Percentiles rank a stretch among this genome's conserved stretches.
Evolutionary conservation across 2,888 invertebrate species (phyloP).

Genomic region (Antheraea yamamai): DNA sequence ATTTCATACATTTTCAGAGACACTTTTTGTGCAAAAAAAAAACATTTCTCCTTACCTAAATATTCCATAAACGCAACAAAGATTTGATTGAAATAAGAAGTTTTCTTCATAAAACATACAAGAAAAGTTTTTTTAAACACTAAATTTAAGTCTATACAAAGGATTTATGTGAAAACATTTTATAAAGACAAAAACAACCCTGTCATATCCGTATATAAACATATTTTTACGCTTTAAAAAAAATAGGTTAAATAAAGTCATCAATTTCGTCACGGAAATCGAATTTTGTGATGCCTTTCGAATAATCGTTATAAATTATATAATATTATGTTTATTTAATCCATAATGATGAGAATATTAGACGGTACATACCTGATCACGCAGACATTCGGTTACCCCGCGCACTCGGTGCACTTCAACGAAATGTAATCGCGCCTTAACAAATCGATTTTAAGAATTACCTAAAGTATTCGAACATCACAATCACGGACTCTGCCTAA

Average conservation of each 20-base stretch:
- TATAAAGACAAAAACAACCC: constrained; percentile 62
- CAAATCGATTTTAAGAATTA: constrained; percentile 50
- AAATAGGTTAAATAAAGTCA: neutral
- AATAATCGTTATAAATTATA: neutral
- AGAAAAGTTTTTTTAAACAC: constrained; percentile 34
- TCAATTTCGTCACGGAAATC: neutral
- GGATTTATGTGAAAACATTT: neutral
- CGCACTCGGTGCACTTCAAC: constrained; percentile 70
- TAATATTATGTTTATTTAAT: neutral
- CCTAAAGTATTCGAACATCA: constrained; percentile 55
- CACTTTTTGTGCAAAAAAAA: too few relatives aligned
- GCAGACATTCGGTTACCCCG: constrained; percentile 54
- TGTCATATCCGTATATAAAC: constrained; percentile 56
- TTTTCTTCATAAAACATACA: too few relatives aligned
- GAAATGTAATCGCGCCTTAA: constrained; percentile 58
- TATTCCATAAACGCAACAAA: neutral
- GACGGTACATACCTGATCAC: constrained; percentile 69
- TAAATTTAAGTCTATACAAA: constrained; percentile 31
- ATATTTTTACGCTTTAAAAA: neutral
- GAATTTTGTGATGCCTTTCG: neutral
- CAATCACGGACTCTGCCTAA: constrained; percentile 57
- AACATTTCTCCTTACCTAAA: neutral
- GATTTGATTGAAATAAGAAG: too few relatives aligned
- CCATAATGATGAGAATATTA: neutral
- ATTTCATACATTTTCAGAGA: too few relatives aligned